Percentiles rank a stretch among this genome's conserved stretches.
phyloP scores from a whole-genome alignment of 2,888 invertebrate species.

The Andrena praecox region DNA sequence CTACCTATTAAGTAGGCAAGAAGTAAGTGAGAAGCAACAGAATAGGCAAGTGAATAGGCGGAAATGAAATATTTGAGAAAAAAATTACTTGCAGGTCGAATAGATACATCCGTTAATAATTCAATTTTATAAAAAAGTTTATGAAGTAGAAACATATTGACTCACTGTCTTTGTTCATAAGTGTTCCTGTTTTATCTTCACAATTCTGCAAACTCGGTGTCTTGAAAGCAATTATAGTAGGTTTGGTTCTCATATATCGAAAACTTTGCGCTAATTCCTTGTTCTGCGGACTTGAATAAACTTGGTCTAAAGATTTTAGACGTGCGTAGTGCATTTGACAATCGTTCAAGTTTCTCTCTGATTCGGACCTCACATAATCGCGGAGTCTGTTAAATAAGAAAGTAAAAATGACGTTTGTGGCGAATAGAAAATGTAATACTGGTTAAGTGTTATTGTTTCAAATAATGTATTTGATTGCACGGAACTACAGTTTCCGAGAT shows the following conservation, averaged over 20 bases:
- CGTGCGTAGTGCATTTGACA: slow-evolving; percentile 88
- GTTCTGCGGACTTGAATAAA: slow-evolving; percentile 91
- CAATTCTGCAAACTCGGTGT: slow-evolving; percentile 92
- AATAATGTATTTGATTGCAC: neutral
- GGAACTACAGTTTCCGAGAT: too few species aligned
- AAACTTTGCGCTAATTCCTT: slow-evolving; percentile 93
- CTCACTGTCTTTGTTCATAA: slow-evolving; percentile 19
- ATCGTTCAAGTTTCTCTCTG: slow-evolving; percentile 91
- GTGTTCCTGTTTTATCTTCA: slow-evolving; percentile 82
- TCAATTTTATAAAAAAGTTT: neutral
- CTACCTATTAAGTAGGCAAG: too few species aligned
- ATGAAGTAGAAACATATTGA: neutral
- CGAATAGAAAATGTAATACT: neutral
- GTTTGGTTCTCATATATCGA: slow-evolving; percentile 95
- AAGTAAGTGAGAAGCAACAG: too few species aligned
- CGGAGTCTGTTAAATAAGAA: slow-evolving; percentile 86
- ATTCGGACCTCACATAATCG: slow-evolving; percentile 92
- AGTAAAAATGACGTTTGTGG: neutral
- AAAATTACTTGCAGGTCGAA: neutral
- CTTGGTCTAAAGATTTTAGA: slow-evolving; percentile 88
- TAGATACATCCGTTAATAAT: neutral
- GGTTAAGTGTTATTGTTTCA: neutral
- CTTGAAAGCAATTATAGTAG: slow-evolving; percentile 94
- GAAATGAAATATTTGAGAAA: too few species aligned
- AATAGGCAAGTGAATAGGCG: too few species aligned